Percentiles rank a stretch among this genome's conserved stretches.
These are phyloP conservation scores for Tiliacea citrago DNA, from an alignment of 2,888 invertebrate genomes.

Conservation along the genomic window DNA sequence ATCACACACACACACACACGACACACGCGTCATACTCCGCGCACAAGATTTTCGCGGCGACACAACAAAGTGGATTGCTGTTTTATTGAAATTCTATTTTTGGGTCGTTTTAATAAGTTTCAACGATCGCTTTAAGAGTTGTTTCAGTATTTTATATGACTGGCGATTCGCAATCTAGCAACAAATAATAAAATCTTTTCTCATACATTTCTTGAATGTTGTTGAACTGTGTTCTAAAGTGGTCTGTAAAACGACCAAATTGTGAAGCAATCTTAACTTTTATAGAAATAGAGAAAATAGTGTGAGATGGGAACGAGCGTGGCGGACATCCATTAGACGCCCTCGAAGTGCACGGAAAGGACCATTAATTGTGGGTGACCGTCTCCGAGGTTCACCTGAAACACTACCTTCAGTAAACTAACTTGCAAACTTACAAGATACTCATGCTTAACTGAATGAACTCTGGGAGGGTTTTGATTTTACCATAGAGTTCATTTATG, in stretches of 20 bases:
- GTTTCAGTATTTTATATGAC: slow-evolving; percentile 39
- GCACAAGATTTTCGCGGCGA: slow-evolving; percentile 39
- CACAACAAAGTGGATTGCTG: slow-evolving; percentile 46
- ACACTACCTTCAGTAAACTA: slow-evolving; percentile 61
- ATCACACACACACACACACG: not conserved
- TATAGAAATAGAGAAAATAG: slow-evolving; percentile 55
- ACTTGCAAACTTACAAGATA: slow-evolving; percentile 56
- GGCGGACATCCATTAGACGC: slow-evolving; percentile 73
- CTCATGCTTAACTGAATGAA: slow-evolving; percentile 46
- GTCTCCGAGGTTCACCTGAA: slow-evolving; percentile 65
- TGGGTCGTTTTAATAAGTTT: slow-evolving; percentile 51
- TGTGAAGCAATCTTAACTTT: slow-evolving; percentile 54
- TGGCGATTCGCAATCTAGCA: slow-evolving; percentile 28
- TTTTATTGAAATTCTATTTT: slow-evolving; percentile 59
- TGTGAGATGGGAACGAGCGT: slow-evolving; percentile 61
- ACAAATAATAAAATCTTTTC: slow-evolving; percentile 33
- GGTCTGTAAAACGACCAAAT: slow-evolving; percentile 37
- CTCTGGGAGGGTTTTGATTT: slow-evolving; percentile 10
- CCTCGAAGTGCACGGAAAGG: slow-evolving; percentile 70
- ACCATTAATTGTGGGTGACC: slow-evolving; percentile 72
- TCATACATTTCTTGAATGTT: slow-evolving; percentile 25
- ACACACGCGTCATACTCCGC: slow-evolving; percentile 14
- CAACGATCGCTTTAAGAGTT: slow-evolving; percentile 22
- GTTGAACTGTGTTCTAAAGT: slow-evolving; percentile 31
- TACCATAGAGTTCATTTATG: not conserved